Percentiles rank a stretch among this genome's conserved stretches.
Conservation (phyloP, 2,888 invertebrate species). For the Cephus nigrinus region DNA sequence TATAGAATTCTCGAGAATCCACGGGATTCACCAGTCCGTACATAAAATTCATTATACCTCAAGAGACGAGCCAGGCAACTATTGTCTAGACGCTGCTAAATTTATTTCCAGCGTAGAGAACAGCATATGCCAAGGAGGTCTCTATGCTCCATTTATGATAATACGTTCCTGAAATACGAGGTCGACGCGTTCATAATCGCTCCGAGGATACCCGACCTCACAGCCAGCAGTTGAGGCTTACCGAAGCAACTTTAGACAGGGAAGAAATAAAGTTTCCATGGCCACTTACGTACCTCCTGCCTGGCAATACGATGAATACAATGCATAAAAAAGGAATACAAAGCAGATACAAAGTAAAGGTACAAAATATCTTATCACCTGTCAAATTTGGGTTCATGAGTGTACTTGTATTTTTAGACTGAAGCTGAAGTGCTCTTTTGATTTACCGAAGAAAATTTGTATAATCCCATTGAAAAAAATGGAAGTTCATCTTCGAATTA, state of each 20-base stretch:
- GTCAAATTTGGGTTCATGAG: too few species aligned
- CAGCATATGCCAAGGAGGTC: background rate
- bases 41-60: background rate
- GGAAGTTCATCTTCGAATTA: too few species aligned
- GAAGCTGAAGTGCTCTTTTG: too few species aligned
- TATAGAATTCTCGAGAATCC: background rate
- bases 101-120: background rate
- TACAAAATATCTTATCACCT: too few species aligned
- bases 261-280: background rate
- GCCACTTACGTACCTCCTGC: background rate
- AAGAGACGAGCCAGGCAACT: background rate
- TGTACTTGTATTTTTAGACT: too few species aligned
- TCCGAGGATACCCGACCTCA: background rate
- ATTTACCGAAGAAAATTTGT: too few species aligned
- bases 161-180: background rate
- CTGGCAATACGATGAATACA: background rate
- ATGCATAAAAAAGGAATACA: background rate
- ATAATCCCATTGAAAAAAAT: too few species aligned
- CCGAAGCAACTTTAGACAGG: background rate
- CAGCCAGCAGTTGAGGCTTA: background rate
- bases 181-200: background rate
- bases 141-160: background rate
- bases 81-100: background rate
- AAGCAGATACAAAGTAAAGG: background rate
- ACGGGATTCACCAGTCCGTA: background rate